Evolutionary conservation across 2,888 invertebrate genomes (phyloP), one percentile per base, ranked within the genome.

Genomic region (Trachelus troglodyta): DNA sequence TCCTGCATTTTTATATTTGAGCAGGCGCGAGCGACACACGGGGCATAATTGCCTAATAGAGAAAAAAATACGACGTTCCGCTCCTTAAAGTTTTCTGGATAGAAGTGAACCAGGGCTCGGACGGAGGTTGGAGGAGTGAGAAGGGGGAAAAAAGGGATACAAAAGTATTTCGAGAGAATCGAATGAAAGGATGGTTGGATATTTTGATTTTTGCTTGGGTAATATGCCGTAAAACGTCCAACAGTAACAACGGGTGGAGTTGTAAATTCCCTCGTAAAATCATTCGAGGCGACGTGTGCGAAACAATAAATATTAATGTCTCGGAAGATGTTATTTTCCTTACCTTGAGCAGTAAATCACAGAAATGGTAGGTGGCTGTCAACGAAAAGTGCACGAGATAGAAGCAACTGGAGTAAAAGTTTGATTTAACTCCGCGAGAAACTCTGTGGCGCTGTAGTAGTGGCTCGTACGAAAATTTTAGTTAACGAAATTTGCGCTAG

Each of bases 291-390:
- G 83, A 83, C 81, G 83, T 81, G 87, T 85, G 88, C 88, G 88
- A 89, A 89, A 89, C 89, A 89, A 90, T 90, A 90, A 90, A 90
- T 90, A 90, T 90, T 90, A 89, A 90, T 90, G 89, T 87, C 89
- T 88, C 82, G 85, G 74, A 88, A 88, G 87, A 87, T 83, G 83
- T 83, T 84, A 23, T 85, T 81, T 77, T 88, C 86, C 85, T 84
- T 83, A 82, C 83, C 81, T 84, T 80, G 85, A 83, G 87, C 83
- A 87, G 89, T 90, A 90, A 90, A 90, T 90, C 90, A 90, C 86
- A 83, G 76, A 76, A 81, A 85, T 86, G 87, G 89, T 87, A 88
- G 90, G 88, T 88, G 89, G 88, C 89, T 89, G 90, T 90, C 90
- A 90, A 90, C 89, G 88, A 90, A 89, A 90, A 89, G 89, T 90